Conservation (phyloP, 2,888 invertebrate species). For the Physocephala rufipes region DNA sequence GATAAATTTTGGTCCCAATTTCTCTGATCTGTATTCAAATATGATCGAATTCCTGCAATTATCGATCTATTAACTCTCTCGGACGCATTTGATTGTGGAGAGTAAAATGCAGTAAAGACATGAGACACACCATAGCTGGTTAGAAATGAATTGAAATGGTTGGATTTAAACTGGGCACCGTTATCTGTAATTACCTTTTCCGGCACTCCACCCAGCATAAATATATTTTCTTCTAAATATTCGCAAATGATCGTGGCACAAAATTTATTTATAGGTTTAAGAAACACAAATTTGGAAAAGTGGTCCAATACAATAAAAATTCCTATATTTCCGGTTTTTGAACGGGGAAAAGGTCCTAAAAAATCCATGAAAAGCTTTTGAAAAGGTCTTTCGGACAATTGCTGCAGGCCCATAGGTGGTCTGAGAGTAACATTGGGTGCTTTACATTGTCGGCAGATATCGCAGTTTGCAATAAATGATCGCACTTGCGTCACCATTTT, state of each 20-base stretch:
- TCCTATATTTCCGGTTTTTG: slow-evolving; percentile 18
- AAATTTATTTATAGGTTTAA: slow-evolving; percentile 8
- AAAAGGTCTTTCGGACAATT: not conserved
- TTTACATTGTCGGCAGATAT: slow-evolving; percentile 19
- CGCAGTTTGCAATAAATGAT: slow-evolving; percentile 17
- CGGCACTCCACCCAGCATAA: slow-evolving; percentile 32
- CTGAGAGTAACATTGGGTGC: slow-evolving; percentile 8
- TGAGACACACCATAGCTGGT: slow-evolving; percentile 36
- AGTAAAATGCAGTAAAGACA: slow-evolving; percentile 36
- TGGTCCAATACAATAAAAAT: no score
- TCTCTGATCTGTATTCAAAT: slow-evolving; percentile 27
- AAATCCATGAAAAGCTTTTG: slow-evolving; percentile 26
- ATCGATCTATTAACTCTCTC: slow-evolving; percentile 33
- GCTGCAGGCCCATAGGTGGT: slow-evolving; percentile 9
- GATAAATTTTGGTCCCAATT: slow-evolving; percentile 32
- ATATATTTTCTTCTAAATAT: slow-evolving; percentile 20
- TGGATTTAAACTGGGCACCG: slow-evolving; percentile 34
- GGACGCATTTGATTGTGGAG: slow-evolving; percentile 38
- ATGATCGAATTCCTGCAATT: slow-evolving; percentile 29
- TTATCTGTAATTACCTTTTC: slow-evolving; percentile 36
- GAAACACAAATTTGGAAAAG: slow-evolving; percentile 23
- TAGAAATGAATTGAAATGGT: slow-evolving; percentile 21
- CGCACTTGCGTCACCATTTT: no score
- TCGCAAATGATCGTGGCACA: slow-evolving; percentile 22
- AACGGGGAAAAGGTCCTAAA: slow-evolving; percentile 27